Evolutionary conservation across 2,888 invertebrate species (phyloP).

Genomic region (Suillia variegata): DNA sequence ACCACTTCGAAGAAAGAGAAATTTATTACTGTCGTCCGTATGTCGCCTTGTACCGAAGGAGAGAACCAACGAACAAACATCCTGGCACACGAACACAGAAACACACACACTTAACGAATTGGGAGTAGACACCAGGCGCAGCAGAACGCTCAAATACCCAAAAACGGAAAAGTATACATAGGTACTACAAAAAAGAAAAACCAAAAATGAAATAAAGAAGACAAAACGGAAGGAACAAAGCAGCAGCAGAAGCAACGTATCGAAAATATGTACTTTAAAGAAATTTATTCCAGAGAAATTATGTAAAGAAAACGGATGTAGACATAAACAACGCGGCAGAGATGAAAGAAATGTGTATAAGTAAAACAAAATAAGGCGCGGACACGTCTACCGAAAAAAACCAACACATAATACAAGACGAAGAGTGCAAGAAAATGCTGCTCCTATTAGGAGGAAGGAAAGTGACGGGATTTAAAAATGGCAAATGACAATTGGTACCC

Average conservation of each 20-base stretch:
- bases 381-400: neutral
- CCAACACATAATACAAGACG: too few species aligned
- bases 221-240: neutral
- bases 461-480: neutral
- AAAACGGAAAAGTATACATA: neutral
- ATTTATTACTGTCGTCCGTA: neutral
- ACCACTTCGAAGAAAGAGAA: neutral
- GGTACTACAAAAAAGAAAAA: neutral
- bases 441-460: neutral
- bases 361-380: neutral
- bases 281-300: neutral
- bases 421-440: too few species aligned
- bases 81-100: neutral
- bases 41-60: neutral
- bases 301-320: slow-evolving; percentile 1
- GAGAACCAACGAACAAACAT: neutral
- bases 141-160: neutral
- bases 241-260: too few species aligned
- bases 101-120: neutral
- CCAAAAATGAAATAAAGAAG: too few species aligned
- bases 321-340: neutral
- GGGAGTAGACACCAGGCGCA: neutral
- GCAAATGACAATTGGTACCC: too few species aligned
- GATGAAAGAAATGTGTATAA: neutral
- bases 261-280: neutral